These are phyloP conservation scores for Hypanus sabinus DNA, from an alignment of 2,113 vertebrate genomes.

Conservation along the genomic window DNA sequence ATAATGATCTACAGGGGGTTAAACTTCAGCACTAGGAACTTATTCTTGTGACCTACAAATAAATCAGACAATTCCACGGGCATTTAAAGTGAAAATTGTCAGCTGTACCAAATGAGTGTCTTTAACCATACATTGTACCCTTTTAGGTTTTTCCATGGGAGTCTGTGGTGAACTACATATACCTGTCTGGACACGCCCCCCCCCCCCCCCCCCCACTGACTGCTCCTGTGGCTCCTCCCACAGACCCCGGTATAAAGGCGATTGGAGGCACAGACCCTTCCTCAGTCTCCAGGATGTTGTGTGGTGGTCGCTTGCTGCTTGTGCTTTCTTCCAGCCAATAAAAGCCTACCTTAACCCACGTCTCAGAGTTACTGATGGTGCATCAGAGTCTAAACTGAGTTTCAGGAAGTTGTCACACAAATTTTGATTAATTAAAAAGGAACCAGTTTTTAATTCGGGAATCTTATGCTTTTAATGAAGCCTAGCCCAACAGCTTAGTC, in stretches of 20 bases:
- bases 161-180: too few relatives aligned
- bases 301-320: too few relatives aligned
- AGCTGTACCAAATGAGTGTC: not conserved
- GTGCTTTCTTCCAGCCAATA: too few relatives aligned
- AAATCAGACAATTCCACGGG: not conserved
- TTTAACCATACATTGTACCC: not conserved
- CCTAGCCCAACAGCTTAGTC: not conserved
- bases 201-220: too few relatives aligned
- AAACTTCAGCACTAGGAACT: not conserved
- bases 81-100: not conserved
- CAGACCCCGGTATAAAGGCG: too few relatives aligned
- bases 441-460: not conserved
- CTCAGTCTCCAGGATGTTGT: too few relatives aligned
- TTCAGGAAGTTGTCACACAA: not conserved
- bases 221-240: too few relatives aligned
- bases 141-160: not conserved
- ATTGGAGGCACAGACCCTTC: too few relatives aligned
- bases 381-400: not conserved
- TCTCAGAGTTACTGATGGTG: too few relatives aligned
- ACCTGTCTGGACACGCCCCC: too few relatives aligned
- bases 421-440: not conserved
- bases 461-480: not conserved
- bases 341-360: too few relatives aligned
- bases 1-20: not conserved
- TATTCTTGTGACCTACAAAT: not conserved